These are phyloP conservation scores for Menidia beryllina DNA, from an alignment of 2,113 vertebrate genomes.

Conservation along the genomic window DNA sequence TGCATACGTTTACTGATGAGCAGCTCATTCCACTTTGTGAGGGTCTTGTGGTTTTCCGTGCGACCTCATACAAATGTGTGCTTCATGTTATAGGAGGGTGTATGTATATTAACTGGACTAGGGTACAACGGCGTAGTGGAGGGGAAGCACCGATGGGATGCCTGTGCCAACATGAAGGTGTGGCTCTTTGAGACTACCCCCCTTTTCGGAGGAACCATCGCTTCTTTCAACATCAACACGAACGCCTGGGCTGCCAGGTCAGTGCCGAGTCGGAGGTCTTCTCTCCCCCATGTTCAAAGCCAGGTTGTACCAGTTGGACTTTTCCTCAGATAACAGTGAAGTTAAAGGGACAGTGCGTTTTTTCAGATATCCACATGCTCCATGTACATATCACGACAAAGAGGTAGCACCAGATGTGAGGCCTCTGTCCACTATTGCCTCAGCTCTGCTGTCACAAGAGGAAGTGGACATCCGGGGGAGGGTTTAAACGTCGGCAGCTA, in stretches of 20 bases:
- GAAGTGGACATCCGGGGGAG: background rate
- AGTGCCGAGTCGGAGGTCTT: conserved; percentile 52
- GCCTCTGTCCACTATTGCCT: conserved; percentile 1
- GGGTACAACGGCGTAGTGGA: conserved; percentile 87
- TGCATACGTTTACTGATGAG: background rate
- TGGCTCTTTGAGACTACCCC: conserved; percentile 96
- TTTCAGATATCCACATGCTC: conserved; percentile 17
- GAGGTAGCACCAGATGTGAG: background rate
- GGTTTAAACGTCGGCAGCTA: conserved; percentile 10
- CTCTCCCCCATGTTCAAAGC: background rate
- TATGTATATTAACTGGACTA: conserved; percentile 91
- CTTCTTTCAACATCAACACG: conserved; percentile 97
- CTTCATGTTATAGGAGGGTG: conserved; percentile 87
- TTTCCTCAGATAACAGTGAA: conserved; percentile 32
- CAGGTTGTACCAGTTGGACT: conserved; percentile 44
- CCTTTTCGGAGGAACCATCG: conserved; percentile 92
- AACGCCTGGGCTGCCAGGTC: conserved; percentile 96
- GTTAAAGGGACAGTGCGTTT: conserved; percentile 4
- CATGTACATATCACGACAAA: background rate
- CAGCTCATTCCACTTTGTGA: conserved; percentile 5
- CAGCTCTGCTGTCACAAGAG: background rate
- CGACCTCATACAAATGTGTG: background rate
- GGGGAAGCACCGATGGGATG: conserved; percentile 87
- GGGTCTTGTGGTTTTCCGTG: background rate
- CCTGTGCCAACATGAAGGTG: conserved; percentile 96